phyloP scores from a whole-genome alignment of 1,140 invertebrate genomes.

The Temnothorax curvispinosus region DNA sequence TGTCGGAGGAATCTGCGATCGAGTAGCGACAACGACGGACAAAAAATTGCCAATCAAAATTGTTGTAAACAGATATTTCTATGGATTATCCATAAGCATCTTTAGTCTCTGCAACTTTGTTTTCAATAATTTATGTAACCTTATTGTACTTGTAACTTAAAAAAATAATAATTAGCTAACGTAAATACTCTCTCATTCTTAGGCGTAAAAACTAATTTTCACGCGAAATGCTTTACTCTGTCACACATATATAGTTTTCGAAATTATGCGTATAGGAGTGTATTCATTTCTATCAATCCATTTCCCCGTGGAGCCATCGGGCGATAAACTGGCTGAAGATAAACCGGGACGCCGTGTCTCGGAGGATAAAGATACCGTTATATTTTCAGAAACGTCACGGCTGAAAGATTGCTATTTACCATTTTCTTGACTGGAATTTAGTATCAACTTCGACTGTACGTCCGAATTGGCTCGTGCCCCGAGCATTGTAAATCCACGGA shows the following conservation, averaged over 20 bases:
- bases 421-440: constrained; percentile 40
- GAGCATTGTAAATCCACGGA: neutral
- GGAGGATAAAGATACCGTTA: constrained; percentile 41
- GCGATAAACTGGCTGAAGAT: constrained; percentile 44
- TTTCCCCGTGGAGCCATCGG: constrained; percentile 10
- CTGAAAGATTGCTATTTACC: constrained; percentile 38
- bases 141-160: neutral
- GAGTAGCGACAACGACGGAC: neutral
- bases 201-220: neutral
- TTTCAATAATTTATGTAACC: neutral
- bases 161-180: neutral
- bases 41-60: neutral
- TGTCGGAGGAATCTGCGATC: neutral
- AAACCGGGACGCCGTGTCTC: constrained; percentile 27
- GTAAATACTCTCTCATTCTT: neutral
- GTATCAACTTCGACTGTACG: constrained; percentile 1
- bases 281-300: constrained; percentile 35
- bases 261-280: neutral
- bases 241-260: neutral
- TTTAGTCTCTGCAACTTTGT: neutral
- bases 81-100: neutral
- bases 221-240: neutral
- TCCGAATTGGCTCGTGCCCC: constrained; percentile 2
- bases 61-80: neutral
- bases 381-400: constrained; percentile 49